Conservation (phyloP, 2,113 vertebrate species). For the Semnornis frantzii region DNA sequence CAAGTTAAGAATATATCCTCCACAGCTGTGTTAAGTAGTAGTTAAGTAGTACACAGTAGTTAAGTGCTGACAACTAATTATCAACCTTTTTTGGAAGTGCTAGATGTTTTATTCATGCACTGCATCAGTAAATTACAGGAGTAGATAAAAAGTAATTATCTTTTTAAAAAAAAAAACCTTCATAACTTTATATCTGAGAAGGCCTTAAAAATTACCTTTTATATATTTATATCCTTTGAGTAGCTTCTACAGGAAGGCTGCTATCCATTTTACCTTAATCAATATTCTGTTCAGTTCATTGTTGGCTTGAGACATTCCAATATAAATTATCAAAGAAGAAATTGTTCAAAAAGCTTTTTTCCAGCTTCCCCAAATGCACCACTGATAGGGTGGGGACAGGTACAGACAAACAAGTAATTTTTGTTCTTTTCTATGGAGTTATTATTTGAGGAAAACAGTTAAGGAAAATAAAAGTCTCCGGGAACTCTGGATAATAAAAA, state of each 20-base stretch:
- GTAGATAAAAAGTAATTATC: neutral
- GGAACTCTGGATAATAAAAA: neutral
- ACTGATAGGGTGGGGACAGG: neutral
- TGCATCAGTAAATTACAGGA: neutral
- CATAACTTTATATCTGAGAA: neutral
- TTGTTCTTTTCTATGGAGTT: neutral
- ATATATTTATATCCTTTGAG: neutral
- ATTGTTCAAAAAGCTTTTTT: neutral
- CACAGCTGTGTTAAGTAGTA: too few relatives aligned
- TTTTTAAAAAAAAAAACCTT: neutral
- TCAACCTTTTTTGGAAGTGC: conserved; percentile 18
- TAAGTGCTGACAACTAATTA: conserved; percentile 33
- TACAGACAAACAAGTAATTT: neutral
- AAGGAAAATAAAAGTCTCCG: neutral
- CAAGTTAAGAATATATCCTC: conserved; percentile 34
- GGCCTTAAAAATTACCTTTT: neutral
- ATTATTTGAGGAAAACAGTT: neutral
- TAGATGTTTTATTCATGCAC: conserved; percentile 33
- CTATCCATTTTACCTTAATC: neutral
- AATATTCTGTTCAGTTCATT: neutral
- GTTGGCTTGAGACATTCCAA: neutral
- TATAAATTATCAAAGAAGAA: neutral
- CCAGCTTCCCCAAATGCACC: neutral
- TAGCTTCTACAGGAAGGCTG: neutral
- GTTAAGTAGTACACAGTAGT: too few relatives aligned